These are phyloP conservation scores for Trissolcus basalis DNA, from an alignment of 1,140 invertebrate species.

Conservation along the genomic window DNA sequence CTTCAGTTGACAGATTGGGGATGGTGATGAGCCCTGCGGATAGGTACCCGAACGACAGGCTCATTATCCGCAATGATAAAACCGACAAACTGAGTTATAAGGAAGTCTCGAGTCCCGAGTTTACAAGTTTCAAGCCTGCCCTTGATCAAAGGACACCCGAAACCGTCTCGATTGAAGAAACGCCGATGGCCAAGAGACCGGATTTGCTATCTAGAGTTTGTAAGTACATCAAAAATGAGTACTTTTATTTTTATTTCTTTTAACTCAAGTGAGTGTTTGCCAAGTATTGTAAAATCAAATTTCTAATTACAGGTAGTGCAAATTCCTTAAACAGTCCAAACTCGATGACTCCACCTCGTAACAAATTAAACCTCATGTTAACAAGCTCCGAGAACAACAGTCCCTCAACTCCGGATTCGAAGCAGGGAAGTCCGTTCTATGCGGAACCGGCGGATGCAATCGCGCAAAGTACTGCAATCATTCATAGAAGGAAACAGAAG, in stretches of 20 bases:
- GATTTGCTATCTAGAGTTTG: conserved; percentile 82
- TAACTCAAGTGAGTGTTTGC: no score
- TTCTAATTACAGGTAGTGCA: conserved; percentile 71
- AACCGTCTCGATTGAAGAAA: conserved; percentile 65
- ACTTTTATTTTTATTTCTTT: no score
- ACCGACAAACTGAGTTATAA: conserved; percentile 72
- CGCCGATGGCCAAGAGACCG: conserved; percentile 77
- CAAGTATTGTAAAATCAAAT: no score
- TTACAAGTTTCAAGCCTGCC: conserved; percentile 72
- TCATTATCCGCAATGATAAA: conserved; percentile 75
- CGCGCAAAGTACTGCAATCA: conserved; percentile 73
- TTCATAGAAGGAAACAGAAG: conserved; percentile 68
- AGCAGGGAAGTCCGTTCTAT: conserved; percentile 91
- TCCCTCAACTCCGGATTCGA: conserved; percentile 73
- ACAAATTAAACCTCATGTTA: conserved; percentile 70
- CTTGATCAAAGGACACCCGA: conserved; percentile 63
- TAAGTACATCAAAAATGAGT: conserved; percentile 74
- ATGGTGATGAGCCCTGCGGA: conserved; percentile 59
- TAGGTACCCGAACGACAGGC: conserved; percentile 67
- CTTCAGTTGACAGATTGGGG: conserved; percentile 61
- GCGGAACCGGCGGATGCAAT: conserved; percentile 93
- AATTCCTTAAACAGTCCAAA: conserved; percentile 72
- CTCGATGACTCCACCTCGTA: conserved; percentile 69
- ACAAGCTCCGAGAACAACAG: conserved; percentile 70
- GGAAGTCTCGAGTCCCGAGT: conserved; percentile 71